Base-by-base conservation (phyloP, 2,113 vertebrate species). In the Sinocyclocheilus maitianheensis region DNA sequence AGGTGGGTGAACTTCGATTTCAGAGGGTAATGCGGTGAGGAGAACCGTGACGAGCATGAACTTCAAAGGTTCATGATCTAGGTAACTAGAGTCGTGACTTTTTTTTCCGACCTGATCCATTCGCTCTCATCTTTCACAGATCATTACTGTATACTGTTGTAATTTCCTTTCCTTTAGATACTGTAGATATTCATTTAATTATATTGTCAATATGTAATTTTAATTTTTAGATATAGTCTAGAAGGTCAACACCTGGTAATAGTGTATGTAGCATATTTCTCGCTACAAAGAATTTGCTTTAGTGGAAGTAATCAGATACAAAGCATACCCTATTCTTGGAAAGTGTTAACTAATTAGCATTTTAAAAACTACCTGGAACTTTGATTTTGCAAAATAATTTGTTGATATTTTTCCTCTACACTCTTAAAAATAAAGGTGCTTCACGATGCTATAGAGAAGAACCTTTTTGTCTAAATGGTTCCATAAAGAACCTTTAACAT, bases 21-120 rank as follows among this genome's bases (percentile, higher is more conserved):
- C 34, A 46, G 72, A 88, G 81, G 46, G 43, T 71, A 67, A 20
- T 84, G 84, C 72, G 81, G 87, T 88, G 60, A 79, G 26, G 67
- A 40, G 14, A 74, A 74, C 3, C 43, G 48, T 34, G 71, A 48
- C n/a, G 13, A 60, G 69, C 16, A 4, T 18, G 62, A 62, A 20
- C 30, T 14, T 78, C 58, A 65, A 75, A 71, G 5, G n/a, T 84
- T 84, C 11, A 24, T 78, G 67, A 78, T 71, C 26, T 53, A 34
- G 4, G 51, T 81, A 20, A 43, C 58, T 30, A 1, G 9, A 53
- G 24, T 34, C 24, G 5, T 43, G 12, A 82, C 63, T 53, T 51
- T 82, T 51, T 82, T 69, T 65, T 65, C 79, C 8, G 10, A 34
- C 26, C 20, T 43, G 8, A 63, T 40, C 12, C 22, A 24, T 43